A percentile compares a stretch with the other conserved stretches of the same genome.
phyloP scores from a whole-genome alignment of 1,140 invertebrate species.

The Cataglyphis hispanica region DNA sequence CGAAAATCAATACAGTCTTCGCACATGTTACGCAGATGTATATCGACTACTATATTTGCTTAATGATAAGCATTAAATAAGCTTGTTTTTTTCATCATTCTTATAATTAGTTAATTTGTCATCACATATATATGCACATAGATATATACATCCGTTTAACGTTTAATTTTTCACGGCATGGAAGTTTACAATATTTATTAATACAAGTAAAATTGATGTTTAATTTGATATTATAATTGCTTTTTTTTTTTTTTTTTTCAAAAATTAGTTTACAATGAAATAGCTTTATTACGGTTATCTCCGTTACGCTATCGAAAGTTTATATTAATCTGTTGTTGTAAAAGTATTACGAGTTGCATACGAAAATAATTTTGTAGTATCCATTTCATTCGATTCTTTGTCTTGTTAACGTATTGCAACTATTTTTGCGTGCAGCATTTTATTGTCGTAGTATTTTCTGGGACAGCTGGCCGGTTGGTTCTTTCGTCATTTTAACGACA shows the following conservation, averaged over 20 bases:
- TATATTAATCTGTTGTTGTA: neutral
- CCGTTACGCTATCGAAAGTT: neutral
- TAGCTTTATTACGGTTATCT: neutral
- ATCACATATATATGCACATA: too few relatives aligned
- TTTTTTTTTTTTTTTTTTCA: neutral
- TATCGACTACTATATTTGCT: too few relatives aligned
- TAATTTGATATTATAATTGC: neutral
- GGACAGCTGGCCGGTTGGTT: slow-evolving; percentile 50
- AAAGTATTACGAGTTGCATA: neutral
- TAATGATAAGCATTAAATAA: too few relatives aligned
- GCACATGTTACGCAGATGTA: too few relatives aligned
- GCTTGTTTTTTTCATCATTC: too few relatives aligned
- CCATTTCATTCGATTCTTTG: slow-evolving; percentile 7
- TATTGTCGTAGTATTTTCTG: slow-evolving; percentile 12
- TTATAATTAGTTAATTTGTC: too few relatives aligned
- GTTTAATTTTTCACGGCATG: neutral
- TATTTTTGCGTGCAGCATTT: neutral
- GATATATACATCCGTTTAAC: too few relatives aligned
- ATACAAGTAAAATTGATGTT: neutral
- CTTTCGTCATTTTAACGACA: slow-evolving; percentile 41
- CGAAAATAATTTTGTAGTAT: neutral
- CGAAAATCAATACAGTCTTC: too few relatives aligned
- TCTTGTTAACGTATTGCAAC: slow-evolving; percentile 24
- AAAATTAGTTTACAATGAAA: neutral
- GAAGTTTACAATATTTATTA: neutral